Evolutionary conservation across 2,113 vertebrate genomes (phyloP).

Genomic region (Harpagus bidentatus): DNA sequence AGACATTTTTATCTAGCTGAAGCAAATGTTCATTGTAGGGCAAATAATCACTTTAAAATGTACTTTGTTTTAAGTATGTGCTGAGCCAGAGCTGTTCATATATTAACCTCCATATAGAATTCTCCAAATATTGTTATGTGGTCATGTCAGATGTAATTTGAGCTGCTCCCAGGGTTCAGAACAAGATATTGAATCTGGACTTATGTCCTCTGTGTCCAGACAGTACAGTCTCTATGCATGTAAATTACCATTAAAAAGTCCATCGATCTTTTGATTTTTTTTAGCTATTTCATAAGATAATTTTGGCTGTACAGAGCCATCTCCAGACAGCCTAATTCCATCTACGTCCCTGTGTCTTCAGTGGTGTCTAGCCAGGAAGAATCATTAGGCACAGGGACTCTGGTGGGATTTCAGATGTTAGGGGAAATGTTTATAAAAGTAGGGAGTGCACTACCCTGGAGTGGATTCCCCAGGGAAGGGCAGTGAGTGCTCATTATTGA

Average conservation of each 20-base stretch:
- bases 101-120: slow-evolving; percentile 17
- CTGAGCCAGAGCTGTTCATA: neutral
- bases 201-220: slow-evolving; percentile 18
- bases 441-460: neutral
- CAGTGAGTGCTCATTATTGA: neutral
- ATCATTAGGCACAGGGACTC: neutral
- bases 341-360: neutral
- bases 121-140: slow-evolving; percentile 16
- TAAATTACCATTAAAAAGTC: slow-evolving; percentile 30
- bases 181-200: neutral
- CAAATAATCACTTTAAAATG: slow-evolving; percentile 2
- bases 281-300: neutral
- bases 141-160: neutral
- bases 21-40: neutral
- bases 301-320: neutral
- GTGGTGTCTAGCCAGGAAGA: neutral
- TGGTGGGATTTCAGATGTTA: neutral
- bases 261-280: slow-evolving; percentile 8
- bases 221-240: slow-evolving; percentile 4
- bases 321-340: slow-evolving; percentile 31
- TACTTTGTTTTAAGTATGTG: neutral
- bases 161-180: slow-evolving; percentile 24
- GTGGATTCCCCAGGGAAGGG: neutral
- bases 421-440: neutral
- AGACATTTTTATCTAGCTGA: neutral